Evolutionary conservation across 2,888 invertebrate genomes (phyloP).

Genomic region (Andrena hattorfiana): DNA sequence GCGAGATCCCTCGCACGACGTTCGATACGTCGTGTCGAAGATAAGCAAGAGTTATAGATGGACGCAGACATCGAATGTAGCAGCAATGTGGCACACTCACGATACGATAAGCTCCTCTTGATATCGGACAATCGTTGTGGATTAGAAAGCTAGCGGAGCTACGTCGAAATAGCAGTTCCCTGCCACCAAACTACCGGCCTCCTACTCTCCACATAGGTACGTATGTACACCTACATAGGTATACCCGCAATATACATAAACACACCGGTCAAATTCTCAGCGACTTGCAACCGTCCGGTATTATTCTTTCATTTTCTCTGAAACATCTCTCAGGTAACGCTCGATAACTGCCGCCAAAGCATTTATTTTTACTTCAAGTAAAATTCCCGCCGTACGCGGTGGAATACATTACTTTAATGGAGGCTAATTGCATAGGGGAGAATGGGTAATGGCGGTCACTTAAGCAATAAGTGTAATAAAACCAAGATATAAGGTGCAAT

Average conservation of each 20-base stretch:
- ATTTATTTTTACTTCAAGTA: not conserved
- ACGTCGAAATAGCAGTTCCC: slow-evolving; percentile 42
- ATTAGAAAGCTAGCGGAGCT: slow-evolving; percentile 59
- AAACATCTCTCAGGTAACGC: not conserved
- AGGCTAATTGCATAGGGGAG: too few relatives aligned
- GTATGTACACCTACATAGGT: too few relatives aligned
- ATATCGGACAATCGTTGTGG: slow-evolving; percentile 57
- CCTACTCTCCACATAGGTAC: not conserved
- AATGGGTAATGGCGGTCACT: too few relatives aligned
- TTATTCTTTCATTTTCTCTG: slow-evolving; percentile 1
- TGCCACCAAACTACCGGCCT: slow-evolving; percentile 9
- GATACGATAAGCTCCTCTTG: slow-evolving; percentile 49
- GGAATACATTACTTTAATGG: too few relatives aligned
- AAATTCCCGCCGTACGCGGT: not conserved
- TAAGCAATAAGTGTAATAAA: too few relatives aligned
- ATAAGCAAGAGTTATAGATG: slow-evolving; percentile 69
- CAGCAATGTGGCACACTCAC: slow-evolving; percentile 15
- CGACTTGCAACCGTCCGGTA: not conserved
- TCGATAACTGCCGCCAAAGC: not conserved
- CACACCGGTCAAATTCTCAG: slow-evolving; percentile 5
- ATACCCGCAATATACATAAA: too few relatives aligned
- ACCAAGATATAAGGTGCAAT: too few relatives aligned
- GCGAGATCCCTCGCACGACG: slow-evolving; percentile 44
- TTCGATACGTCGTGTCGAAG: slow-evolving; percentile 37
- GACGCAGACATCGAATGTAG: slow-evolving; percentile 33